Percentiles rank a stretch among this genome's conserved stretches.
Evolutionary conservation across 2,113 vertebrate species (phyloP).

Genomic region (Phalacrocorax pelagicus): DNA sequence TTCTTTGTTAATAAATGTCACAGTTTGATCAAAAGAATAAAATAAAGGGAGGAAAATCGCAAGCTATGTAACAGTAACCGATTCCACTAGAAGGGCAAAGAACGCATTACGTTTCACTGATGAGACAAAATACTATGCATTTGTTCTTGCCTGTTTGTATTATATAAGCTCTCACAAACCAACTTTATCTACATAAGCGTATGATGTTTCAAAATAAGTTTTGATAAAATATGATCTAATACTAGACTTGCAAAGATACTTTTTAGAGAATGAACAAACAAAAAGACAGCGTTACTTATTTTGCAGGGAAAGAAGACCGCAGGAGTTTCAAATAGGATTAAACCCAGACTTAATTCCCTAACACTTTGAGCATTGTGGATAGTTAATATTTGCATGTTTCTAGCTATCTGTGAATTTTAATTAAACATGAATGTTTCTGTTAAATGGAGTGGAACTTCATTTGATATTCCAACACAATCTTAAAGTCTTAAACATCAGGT

Average conservation of each 20-base stretch:
- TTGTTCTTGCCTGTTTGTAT: not conserved
- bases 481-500: not conserved
- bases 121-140: not conserved
- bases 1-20: not conserved
- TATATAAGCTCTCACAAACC: not conserved
- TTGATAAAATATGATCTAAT: not conserved
- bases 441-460: not conserved
- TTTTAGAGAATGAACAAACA: not conserved
- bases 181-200: not conserved
- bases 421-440: not conserved
- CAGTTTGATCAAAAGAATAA: not conserved
- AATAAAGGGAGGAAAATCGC: not conserved
- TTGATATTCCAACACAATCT: not conserved
- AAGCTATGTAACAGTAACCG: not conserved
- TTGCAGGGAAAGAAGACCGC: not conserved
- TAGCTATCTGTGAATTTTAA: not conserved
- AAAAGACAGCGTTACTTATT: not conserved
- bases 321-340: not conserved
- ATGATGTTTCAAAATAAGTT: not conserved
- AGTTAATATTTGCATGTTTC: not conserved
- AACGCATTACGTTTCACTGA: not conserved
- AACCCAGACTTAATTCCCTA: not conserved
- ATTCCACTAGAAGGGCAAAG: not conserved
- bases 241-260: not conserved
- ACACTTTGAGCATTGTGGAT: not conserved